A percentile compares a stretch with the other conserved stretches of the same genome.
Evolutionary conservation across 64 coral and sea anemone genomes (phyloP).

Genomic region (Montipora cactus): DNA sequence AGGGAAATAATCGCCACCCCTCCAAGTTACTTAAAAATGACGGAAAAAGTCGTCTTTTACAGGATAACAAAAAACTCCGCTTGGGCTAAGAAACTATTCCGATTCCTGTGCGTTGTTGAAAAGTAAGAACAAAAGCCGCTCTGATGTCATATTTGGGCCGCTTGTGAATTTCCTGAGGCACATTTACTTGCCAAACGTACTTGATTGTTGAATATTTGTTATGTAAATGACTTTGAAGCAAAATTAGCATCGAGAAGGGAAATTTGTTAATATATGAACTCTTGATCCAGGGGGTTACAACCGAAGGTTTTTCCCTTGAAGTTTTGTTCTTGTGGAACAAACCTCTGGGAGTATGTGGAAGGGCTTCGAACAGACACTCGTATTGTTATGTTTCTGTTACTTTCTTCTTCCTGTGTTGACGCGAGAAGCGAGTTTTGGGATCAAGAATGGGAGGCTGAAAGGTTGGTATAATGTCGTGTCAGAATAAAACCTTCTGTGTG

Average conservation of each 20-base stretch:
- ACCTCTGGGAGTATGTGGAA: constrained; percentile 31
- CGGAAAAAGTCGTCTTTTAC: no score
- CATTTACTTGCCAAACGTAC: not conserved
- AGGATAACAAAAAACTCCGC: no score
- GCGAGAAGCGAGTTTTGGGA: not conserved
- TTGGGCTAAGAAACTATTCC: not conserved
- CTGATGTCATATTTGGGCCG: not conserved
- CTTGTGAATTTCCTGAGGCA: not conserved
- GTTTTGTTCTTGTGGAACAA: not conserved
- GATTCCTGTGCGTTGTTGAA: no score
- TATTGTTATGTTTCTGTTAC: constrained; percentile 1
- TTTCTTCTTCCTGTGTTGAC: constrained; percentile 8
- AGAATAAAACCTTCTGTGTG: not conserved
- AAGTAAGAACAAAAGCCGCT: not conserved
- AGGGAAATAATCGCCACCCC: no score
- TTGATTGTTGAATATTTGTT: constrained; percentile 30
- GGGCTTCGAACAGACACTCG: not conserved
- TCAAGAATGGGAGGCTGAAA: not conserved
- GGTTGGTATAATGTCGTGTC: not conserved
- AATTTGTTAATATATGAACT: constrained; percentile 49
- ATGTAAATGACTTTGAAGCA: constrained; percentile 29
- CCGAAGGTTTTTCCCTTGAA: not conserved
- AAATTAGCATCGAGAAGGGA: constrained; percentile 52
- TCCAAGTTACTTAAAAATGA: no score
- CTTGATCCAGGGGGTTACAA: constrained; percentile 7